A percentile compares a stretch with the other conserved stretches of the same genome.
Conservation (phyloP, 2,888 invertebrate genomes). For the Adelphocoris suturalis region DNA sequence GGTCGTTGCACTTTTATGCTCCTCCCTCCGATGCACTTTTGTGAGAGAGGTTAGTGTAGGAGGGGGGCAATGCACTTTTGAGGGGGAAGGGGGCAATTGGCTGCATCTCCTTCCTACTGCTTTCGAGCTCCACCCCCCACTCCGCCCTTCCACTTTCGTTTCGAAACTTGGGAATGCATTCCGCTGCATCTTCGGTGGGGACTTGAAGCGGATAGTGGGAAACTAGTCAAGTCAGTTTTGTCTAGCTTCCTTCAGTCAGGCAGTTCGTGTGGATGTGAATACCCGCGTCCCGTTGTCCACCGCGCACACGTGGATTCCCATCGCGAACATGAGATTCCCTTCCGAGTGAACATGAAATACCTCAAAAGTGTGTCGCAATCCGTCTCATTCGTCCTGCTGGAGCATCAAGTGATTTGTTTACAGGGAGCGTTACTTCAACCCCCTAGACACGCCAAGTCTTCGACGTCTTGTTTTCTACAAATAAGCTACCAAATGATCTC, state of each 20-base stretch:
- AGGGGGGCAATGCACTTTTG: slow-evolving; percentile 45
- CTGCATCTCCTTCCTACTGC: neutral
- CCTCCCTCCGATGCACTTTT: slow-evolving; percentile 42
- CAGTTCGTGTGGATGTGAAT: neutral
- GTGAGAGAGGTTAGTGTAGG: neutral
- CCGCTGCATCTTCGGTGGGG: slow-evolving; percentile 58
- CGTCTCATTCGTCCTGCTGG: too few species aligned
- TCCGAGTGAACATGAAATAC: too few species aligned
- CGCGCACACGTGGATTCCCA: too few species aligned
- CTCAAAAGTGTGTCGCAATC: too few species aligned
- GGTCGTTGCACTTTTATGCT: slow-evolving; percentile 57
- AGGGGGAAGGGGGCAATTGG: neutral
- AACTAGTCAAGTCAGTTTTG: slow-evolving; percentile 62
- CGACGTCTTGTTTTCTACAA: too few species aligned
- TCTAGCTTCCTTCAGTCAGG: slow-evolving; percentile 40
- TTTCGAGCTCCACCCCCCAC: neutral
- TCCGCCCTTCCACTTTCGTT: neutral
- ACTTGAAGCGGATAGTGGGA: slow-evolving; percentile 56
- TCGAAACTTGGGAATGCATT: neutral
- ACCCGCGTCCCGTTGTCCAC: neutral
- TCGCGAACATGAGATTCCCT: too few species aligned
- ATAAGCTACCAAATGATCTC: too few species aligned
- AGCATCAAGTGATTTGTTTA: too few species aligned
- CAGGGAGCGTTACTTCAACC: too few species aligned
- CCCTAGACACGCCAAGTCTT: too few species aligned